These are phyloP conservation scores for Folsomia candida DNA, from an alignment of 2,888 invertebrate species.

Conservation along the genomic window DNA sequence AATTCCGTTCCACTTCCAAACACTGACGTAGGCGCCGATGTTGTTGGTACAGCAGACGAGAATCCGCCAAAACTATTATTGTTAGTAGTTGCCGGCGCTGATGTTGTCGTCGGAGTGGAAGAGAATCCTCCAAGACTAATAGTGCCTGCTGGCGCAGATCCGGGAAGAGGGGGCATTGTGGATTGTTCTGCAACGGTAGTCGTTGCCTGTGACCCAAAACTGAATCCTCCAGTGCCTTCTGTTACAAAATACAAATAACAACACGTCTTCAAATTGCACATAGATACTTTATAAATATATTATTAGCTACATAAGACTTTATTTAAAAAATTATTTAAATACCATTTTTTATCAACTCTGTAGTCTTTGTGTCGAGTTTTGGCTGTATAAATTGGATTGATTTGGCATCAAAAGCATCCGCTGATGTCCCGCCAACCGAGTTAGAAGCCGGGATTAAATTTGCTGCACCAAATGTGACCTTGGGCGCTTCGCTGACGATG, in stretches of 20 bases:
- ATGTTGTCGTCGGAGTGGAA: neutral
- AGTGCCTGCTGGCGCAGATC: no score
- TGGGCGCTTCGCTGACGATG: no score
- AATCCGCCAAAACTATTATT: neutral
- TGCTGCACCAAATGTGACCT: no score
- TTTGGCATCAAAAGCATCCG: no score
- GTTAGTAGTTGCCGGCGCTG: neutral
- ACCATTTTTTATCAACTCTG: no score
- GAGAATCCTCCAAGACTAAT: no score
- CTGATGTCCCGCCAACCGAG: no score
- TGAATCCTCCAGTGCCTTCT: conserved; percentile 11
- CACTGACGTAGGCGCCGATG: conserved; percentile 8
- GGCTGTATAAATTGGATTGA: no score
- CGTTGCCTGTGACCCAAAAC: neutral
- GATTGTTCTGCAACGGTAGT: neutral
- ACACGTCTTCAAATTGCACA: neutral
- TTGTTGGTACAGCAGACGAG: neutral
- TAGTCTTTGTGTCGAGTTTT: no score
- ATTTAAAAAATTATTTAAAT: no score
- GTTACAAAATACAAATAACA: neutral
- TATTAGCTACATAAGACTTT: neutral
- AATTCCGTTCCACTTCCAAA: conserved; percentile 24
- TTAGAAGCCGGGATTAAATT: no score
- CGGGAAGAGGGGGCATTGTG: no score
- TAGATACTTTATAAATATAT: neutral